A percentile compares a stretch with the other conserved stretches of the same genome.
Conservation (phyloP, 2,797 vertebrate species). For the Alauda arvensis region DNA sequence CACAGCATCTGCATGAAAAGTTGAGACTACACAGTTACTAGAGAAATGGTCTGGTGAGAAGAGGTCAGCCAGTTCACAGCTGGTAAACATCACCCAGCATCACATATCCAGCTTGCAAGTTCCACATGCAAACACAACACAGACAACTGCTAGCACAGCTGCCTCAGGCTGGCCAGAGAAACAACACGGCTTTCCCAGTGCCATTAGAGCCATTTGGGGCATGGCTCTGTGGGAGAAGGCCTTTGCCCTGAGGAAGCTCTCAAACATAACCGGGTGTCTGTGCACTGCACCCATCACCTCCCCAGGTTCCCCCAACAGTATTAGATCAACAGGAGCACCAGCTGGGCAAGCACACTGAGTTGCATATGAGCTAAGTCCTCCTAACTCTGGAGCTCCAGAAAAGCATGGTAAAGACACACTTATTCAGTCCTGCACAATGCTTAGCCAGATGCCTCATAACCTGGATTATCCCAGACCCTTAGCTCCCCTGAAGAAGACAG, state of each 20-base stretch:
- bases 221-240: background rate
- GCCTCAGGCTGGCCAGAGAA: background rate
- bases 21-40: background rate
- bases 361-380: background rate
- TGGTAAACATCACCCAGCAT: background rate
- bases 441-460: background rate
- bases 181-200: fast-evolving
- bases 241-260: background rate
- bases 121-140: background rate
- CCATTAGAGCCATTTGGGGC: background rate
- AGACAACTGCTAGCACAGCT: background rate
- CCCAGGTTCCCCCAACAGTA: fast-evolving
- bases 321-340: background rate
- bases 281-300: background rate
- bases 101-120: background rate
- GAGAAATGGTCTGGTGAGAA: background rate
- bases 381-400: background rate
- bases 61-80: background rate
- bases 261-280: background rate
- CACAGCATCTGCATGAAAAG: background rate
- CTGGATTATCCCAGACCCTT: background rate
- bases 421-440: background rate
- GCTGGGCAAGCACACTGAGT: background rate
- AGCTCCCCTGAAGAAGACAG: background rate
- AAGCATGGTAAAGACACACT: background rate